These are phyloP conservation scores for Thalpophila matura DNA, from an alignment of 2,888 invertebrate species.

Conservation along the genomic window DNA sequence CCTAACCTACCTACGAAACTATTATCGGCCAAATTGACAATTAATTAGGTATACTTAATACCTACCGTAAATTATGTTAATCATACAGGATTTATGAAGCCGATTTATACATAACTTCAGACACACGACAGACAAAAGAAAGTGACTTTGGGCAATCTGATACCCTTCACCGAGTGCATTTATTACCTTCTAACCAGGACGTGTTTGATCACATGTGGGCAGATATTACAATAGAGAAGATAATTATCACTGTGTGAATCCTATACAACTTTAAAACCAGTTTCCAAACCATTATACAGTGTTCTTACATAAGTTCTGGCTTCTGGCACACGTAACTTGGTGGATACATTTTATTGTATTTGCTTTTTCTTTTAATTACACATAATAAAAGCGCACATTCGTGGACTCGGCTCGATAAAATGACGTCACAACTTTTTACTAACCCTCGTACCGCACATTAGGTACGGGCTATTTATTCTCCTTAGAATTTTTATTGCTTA, in stretches of 20 bases:
- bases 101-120: not conserved
- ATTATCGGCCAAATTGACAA: no score
- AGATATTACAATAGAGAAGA: slow-evolving; percentile 54
- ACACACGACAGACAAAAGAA: slow-evolving; percentile 14
- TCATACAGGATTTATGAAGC: not conserved
- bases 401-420: slow-evolving; percentile 46
- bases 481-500: slow-evolving; percentile 42
- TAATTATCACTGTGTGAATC: slow-evolving; percentile 67
- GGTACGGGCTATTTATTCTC: slow-evolving; percentile 49
- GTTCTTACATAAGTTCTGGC: slow-evolving; percentile 54
- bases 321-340: slow-evolving; percentile 59
- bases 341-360: slow-evolving; percentile 51
- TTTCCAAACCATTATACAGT: slow-evolving; percentile 59
- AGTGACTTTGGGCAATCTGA: slow-evolving; percentile 17
- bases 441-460: slow-evolving; percentile 41
- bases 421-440: slow-evolving; percentile 51
- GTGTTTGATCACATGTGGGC: slow-evolving; percentile 44
- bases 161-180: slow-evolving; percentile 24
- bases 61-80: not conserved
- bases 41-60: not conserved
- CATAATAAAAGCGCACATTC: slow-evolving; percentile 56
- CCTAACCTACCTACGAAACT: no score
- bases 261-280: slow-evolving; percentile 61
- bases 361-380: slow-evolving; percentile 62
- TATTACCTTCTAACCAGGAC: slow-evolving; percentile 38